Base-by-base conservation (phyloP, 2,888 invertebrate species). In the Aleiodes testaceus region DNA sequence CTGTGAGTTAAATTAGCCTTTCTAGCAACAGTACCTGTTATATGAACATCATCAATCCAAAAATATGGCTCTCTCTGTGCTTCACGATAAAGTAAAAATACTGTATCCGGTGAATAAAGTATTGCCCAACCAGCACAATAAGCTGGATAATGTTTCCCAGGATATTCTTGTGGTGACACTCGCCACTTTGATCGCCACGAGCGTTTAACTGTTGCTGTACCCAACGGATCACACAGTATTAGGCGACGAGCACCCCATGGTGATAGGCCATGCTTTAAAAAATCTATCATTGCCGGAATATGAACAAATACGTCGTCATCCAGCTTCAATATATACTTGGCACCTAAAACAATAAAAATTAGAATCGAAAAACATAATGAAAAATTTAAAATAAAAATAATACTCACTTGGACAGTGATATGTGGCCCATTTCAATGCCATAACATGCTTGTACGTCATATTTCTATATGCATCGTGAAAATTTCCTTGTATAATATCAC, bases 21-120 rank as follows among this genome's bases (percentile, higher is more conserved):
- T 76, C 89, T 87, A 0, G 91, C 91, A 69, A 92, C 82, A 0
- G 91, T 88, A 22, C 95, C 95, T 0, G 95, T 95, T 45, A 95
- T 89, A 80, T 93, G 94, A 44, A 94, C 93, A 85, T 95, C 95
- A 82, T 95, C 95, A 64, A 95, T 93, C 95, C 95, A 95, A 88
- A 95, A 94, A 82, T 93, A 95, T 1, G 90, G 91, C 2, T 89
- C 87, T 6, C 85, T 87, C 79, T 92, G 91, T 1, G 93, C 92
- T 59, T 90, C 89, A 68, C 88, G 88, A 64, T 92, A 91, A 12
- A 93, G 86, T 30, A 89, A 87, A 70, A 88, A 88, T 14, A 90
- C 90, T 47, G 91, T 90, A 82, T 93, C 92, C 50, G 90, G 89
- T 0, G 93, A 92, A 80, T 93, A 92, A 11, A 93, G 87, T 71